phyloP scores from a whole-genome alignment of 2,888 invertebrate genomes.

The Masnerella sp. region DNA sequence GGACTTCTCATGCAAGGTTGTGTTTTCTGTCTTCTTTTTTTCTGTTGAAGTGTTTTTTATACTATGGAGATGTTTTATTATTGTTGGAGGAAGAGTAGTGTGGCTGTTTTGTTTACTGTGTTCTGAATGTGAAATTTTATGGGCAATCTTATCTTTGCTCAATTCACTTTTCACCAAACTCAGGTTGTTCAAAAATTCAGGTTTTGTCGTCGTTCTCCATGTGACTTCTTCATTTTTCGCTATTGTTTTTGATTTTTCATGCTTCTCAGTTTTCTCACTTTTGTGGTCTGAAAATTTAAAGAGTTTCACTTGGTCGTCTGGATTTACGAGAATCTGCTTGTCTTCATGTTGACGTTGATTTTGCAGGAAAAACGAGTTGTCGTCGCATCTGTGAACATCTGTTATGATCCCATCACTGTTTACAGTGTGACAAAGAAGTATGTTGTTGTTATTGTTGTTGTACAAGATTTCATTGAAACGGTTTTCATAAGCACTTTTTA shows the following conservation, averaged over 20 bases:
- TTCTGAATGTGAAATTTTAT: not conserved
- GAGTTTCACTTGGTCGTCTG: no score
- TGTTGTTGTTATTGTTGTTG: conserved; percentile 6
- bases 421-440: conserved; percentile 20
- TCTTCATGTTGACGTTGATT: no score
- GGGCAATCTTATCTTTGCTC: not conserved
- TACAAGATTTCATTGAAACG: not conserved
- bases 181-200: not conserved
- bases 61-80: conserved; percentile 15
- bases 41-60: conserved; percentile 16
- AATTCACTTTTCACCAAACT: conserved; percentile 23
- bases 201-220: no score
- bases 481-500: not conserved
- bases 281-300: no score
- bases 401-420: conserved; percentile 16
- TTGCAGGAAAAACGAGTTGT: not conserved
- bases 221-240: no score
- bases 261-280: no score
- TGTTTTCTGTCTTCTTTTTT: not conserved
- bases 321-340: no score
- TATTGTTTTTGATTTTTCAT: no score
- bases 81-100: conserved; percentile 14
- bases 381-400: conserved; percentile 16
- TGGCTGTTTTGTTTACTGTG: not conserved
- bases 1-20: conserved; percentile 10